Percentiles rank a stretch among this genome's conserved stretches.
phyloP scores from a whole-genome alignment of 2,888 invertebrate genomes.

The Pseudolycoriella hygida region DNA sequence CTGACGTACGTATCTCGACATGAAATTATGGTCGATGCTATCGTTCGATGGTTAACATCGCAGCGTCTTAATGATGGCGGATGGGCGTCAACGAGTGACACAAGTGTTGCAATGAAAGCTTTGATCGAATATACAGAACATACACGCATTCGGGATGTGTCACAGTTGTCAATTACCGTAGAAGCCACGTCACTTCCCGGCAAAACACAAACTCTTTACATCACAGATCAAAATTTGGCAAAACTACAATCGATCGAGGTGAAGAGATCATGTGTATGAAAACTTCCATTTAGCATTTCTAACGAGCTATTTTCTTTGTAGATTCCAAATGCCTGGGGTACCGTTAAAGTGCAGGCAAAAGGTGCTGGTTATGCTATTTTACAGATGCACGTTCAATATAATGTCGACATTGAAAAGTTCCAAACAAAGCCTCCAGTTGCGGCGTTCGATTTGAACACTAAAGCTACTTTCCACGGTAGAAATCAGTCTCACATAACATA shows the following conservation, averaged over 20 bases:
- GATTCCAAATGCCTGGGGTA: slow-evolving; percentile 89
- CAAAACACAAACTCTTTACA: slow-evolving; percentile 42
- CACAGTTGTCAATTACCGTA: slow-evolving; percentile 54
- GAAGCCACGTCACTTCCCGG: slow-evolving; percentile 70
- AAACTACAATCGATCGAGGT: slow-evolving; percentile 61
- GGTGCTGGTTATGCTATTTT: slow-evolving; percentile 90
- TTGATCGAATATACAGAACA: slow-evolving; percentile 77
- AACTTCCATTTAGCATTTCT: slow-evolving; percentile 7
- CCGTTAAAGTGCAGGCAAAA: slow-evolving; percentile 77
- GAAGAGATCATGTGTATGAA: slow-evolving; percentile 11
- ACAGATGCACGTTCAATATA: slow-evolving; percentile 85
- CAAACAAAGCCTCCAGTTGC: slow-evolving; percentile 66
- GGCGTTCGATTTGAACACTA: slow-evolving; percentile 62
- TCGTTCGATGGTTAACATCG: slow-evolving; percentile 80
- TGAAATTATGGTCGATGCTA: slow-evolving; percentile 63
- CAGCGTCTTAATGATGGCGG: slow-evolving; percentile 75
- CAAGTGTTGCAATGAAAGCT: slow-evolving; percentile 73
- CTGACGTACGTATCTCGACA: slow-evolving; percentile 75
- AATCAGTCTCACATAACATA: slow-evolving; percentile 89
- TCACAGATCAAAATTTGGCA: slow-evolving; percentile 62
- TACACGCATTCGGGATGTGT: slow-evolving; percentile 71
- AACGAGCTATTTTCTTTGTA: slow-evolving; percentile 21
- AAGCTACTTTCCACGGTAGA: slow-evolving; percentile 64
- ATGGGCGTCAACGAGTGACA: slow-evolving; percentile 81
- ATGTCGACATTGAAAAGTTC: slow-evolving; percentile 69